Conservation (phyloP, 2,888 invertebrate species). For the Mycogona germanica region DNA sequence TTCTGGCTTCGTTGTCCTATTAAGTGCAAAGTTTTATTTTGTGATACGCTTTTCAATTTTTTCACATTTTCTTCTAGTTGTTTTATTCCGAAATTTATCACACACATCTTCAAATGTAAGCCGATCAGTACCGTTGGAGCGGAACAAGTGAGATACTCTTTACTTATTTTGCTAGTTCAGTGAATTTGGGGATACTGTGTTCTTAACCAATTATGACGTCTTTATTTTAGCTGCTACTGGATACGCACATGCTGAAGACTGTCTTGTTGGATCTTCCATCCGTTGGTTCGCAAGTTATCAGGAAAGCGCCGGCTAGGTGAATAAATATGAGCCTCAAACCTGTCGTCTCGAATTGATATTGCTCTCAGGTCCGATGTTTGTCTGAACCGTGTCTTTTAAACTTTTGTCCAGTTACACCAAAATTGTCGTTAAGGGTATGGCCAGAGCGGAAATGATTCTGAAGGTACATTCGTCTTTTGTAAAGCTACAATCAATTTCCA, state of each 20-base stretch:
- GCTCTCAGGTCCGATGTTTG: background rate
- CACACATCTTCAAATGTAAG: conserved; percentile 80
- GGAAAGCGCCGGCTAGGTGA: conserved; percentile 80
- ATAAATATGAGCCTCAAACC: conserved; percentile 33
- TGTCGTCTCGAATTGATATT: conserved; percentile 1
- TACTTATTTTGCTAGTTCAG: background rate
- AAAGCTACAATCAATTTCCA: conserved; percentile 12
- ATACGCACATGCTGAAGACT: conserved; percentile 85
- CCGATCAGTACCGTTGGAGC: conserved; percentile 82
- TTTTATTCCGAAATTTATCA: conserved; percentile 87
- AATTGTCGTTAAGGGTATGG: conserved; percentile 79
- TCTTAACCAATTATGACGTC: background rate
- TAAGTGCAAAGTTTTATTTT: too few relatives aligned
- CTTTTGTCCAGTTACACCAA: conserved; percentile 43
- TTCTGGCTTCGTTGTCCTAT: too few relatives aligned
- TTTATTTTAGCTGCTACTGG: conserved; percentile 49
- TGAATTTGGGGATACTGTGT: background rate
- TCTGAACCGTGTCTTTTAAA: background rate
- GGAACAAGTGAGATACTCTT: conserved; percentile 50
- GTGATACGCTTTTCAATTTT: too few relatives aligned
- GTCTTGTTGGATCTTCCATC: conserved; percentile 89
- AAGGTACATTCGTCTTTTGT: too few relatives aligned
- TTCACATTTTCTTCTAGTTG: too few relatives aligned
- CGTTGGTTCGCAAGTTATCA: conserved; percentile 71
- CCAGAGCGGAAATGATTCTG: conserved; percentile 96